Percentiles rank a stretch among this genome's conserved stretches.
Conservation (phyloP, 2,113 vertebrate genomes). For the Nettapus auritus region DNA sequence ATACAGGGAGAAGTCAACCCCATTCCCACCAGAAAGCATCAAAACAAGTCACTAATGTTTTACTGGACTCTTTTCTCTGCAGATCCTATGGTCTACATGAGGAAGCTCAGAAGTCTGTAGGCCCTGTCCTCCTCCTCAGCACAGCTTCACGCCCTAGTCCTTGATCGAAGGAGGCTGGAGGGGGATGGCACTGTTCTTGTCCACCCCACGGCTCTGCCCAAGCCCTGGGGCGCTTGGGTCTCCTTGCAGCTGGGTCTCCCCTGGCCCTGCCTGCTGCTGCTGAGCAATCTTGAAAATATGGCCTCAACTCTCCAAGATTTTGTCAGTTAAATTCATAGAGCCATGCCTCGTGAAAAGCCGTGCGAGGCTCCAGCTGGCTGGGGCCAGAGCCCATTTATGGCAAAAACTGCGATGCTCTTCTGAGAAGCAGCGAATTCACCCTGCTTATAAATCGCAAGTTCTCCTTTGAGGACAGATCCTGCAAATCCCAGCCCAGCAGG, state of each 20-base stretch:
- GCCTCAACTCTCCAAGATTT: not conserved
- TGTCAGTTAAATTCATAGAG: constrained; percentile 3
- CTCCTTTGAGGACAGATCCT: not conserved
- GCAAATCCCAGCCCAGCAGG: not conserved
- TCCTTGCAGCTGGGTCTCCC: not conserved
- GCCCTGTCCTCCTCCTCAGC: not conserved
- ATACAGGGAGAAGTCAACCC: not conserved
- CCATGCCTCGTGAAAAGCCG: not conserved
- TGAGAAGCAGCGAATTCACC: not conserved
- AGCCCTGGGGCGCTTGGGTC: not conserved
- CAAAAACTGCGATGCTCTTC: not conserved
- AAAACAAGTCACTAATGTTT: not conserved
- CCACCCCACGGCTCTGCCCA: not conserved
- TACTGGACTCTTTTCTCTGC: not conserved
- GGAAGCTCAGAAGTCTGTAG: not conserved
- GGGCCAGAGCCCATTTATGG: not conserved
- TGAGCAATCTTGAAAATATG: constrained; percentile 22
- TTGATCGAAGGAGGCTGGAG: accelerated
- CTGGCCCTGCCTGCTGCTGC: not conserved
- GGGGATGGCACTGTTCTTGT: not conserved
- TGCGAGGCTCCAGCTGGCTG: not conserved
- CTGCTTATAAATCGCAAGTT: not conserved
- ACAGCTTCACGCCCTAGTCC: accelerated
- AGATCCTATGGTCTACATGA: not conserved
- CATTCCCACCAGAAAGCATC: not conserved